Evolutionary conservation across 2,888 invertebrate genomes (phyloP).

Genomic region (Amblyjoppa proteus): DNA sequence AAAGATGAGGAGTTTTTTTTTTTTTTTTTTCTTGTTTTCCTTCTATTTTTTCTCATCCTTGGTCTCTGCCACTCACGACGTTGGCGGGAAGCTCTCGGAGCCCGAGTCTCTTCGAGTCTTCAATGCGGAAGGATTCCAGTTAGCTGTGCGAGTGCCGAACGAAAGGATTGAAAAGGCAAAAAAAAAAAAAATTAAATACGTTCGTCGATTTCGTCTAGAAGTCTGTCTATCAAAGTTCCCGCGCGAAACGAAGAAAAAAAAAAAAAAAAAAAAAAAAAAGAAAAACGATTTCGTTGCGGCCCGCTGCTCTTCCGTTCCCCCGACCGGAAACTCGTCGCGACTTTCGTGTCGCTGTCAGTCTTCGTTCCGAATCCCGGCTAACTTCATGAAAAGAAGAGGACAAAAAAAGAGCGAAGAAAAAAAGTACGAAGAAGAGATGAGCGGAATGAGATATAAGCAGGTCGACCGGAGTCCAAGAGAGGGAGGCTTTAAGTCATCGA

Average conservation of each 20-base stretch:
- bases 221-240: neutral
- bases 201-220: neutral
- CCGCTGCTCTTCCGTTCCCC: too few relatives aligned
- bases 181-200: neutral
- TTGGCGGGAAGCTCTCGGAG: slow-evolving; percentile 33
- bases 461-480: slow-evolving; percentile 21
- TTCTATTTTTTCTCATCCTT: neutral
- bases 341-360: slow-evolving; percentile 3
- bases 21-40: too few relatives aligned
- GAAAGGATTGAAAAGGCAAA: slow-evolving; percentile 2
- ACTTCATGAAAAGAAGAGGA: slow-evolving; percentile 15
- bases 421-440: slow-evolving; percentile 37
- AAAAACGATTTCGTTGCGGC: too few relatives aligned
- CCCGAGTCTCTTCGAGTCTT: slow-evolving; percentile 29
- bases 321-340: too few relatives aligned
- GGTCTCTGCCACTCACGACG: slow-evolving; percentile 15
- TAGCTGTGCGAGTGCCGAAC: neutral
- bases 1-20: slow-evolving; percentile 26
- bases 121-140: slow-evolving; percentile 24
- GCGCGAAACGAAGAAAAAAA: too few relatives aligned
- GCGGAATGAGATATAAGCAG: slow-evolving; percentile 24
- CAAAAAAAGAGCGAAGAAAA: neutral
- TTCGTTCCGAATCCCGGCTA: slow-evolving; percentile 29
- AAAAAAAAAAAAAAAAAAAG: too few relatives aligned
- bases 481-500: slow-evolving; percentile 46